These are phyloP conservation scores for Neodiprion pinetum DNA, from an alignment of 1,140 invertebrate genomes.

Conservation along the genomic window DNA sequence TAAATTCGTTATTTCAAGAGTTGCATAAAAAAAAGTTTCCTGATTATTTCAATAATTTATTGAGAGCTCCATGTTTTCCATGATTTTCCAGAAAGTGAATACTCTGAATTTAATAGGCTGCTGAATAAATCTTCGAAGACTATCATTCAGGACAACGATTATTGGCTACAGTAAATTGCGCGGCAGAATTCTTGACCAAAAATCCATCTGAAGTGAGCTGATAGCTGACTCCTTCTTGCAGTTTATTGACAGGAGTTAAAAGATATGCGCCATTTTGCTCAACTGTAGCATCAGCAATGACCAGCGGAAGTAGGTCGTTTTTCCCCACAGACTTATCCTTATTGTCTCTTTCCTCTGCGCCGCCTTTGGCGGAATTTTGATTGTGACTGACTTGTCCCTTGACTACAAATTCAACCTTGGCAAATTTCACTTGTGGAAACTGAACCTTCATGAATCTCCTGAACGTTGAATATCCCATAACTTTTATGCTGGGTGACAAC, in stretches of 20 bases:
- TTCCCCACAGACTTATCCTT: slow-evolving; percentile 31
- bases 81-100: too few relatives aligned
- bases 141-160: not conserved
- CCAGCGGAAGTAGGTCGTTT: slow-evolving; percentile 39
- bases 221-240: slow-evolving; percentile 40
- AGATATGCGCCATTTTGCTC: slow-evolving; percentile 42
- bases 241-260: slow-evolving; percentile 42
- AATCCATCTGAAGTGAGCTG: slow-evolving; percentile 41
- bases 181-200: slow-evolving; percentile 38
- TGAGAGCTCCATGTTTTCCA: too few relatives aligned
- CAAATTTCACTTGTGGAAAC: slow-evolving; percentile 79
- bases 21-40: too few relatives aligned
- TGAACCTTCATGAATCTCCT: slow-evolving; percentile 82
- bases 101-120: too few relatives aligned
- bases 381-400: slow-evolving; percentile 60
- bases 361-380: slow-evolving; percentile 57
- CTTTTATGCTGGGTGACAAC: slow-evolving; percentile 68
- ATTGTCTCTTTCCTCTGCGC: slow-evolving; percentile 60
- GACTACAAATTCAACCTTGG: slow-evolving; percentile 69
- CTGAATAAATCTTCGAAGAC: too few relatives aligned
- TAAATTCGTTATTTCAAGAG: too few relatives aligned
- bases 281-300: slow-evolving; percentile 36
- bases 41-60: too few relatives aligned
- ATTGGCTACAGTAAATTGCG: slow-evolving; percentile 38
- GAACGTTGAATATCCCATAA: slow-evolving; percentile 83